These are phyloP conservation scores for Empis livida DNA, from an alignment of 2,888 invertebrate genomes.

Conservation along the genomic window DNA sequence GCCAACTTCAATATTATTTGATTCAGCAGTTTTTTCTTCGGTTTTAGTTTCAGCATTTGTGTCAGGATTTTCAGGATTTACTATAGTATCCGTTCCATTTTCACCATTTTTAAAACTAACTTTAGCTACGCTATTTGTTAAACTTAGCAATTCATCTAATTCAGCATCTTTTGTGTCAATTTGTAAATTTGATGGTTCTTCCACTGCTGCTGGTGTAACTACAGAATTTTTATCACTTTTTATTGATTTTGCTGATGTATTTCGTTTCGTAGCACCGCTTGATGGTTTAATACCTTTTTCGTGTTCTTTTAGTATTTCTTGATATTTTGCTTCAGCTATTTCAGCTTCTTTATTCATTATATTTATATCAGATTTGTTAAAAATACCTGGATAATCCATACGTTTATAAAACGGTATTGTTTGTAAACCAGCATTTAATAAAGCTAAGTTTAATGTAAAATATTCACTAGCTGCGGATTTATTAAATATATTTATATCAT, in stretches of 20 bases:
- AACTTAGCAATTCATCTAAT: conserved; percentile 26
- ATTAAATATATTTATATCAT: conserved; percentile 15
- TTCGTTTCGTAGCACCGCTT: neutral
- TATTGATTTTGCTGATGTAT: conserved; percentile 3
- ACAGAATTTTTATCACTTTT: neutral
- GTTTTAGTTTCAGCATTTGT: conserved; percentile 1
- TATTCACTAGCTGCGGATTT: conserved; percentile 28
- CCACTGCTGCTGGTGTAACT: conserved; percentile 1
- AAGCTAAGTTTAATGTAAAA: conserved; percentile 35
- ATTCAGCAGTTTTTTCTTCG: neutral
- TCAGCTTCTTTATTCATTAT: conserved; percentile 28
- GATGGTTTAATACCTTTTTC: conserved; percentile 10
- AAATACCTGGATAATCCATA: conserved; percentile 31
- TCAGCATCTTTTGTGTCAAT: conserved; percentile 19
- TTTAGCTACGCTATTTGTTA: conserved; percentile 18
- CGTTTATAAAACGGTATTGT: conserved; percentile 39
- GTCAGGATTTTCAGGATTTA: neutral
- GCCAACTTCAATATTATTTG: conserved; percentile 6
- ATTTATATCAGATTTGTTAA: conserved; percentile 28
- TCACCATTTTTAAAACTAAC: conserved; percentile 4
- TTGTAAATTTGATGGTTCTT: neutral
- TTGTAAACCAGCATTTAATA: conserved; percentile 32
- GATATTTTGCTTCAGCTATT: conserved; percentile 23
- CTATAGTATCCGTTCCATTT: neutral
- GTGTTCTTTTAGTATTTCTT: conserved; percentile 20